These are phyloP conservation scores for Astatoreochromis straeleni DNA, from an alignment of 2,113 vertebrate genomes.

Conservation along the genomic window DNA sequence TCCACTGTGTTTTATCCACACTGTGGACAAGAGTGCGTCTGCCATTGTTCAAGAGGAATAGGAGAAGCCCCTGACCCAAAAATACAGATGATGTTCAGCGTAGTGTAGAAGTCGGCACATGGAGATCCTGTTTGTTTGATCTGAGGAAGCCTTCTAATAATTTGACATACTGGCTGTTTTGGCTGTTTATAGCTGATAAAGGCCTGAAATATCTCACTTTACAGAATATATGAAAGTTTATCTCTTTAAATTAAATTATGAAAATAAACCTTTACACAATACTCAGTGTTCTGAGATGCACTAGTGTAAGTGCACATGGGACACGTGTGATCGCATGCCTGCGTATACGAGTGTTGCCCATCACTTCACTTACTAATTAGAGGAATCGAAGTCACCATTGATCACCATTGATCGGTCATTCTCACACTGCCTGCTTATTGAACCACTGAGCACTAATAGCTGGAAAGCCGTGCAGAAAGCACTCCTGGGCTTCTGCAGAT, in stretches of 20 bases:
- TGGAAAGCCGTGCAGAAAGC: neutral
- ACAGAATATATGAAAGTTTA: neutral
- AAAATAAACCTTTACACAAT: neutral
- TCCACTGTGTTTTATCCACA: neutral
- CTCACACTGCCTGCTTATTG: conserved; percentile 50
- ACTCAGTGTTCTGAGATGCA: neutral
- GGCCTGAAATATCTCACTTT: neutral
- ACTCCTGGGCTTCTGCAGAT: neutral
- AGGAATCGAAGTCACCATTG: conserved; percentile 11
- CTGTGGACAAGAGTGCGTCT: neutral
- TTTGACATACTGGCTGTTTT: neutral
- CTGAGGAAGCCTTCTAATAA: accelerated
- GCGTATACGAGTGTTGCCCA: neutral
- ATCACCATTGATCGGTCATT: conserved; percentile 40
- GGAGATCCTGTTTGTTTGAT: neutral
- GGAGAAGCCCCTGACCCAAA: neutral
- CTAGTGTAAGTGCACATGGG: neutral
- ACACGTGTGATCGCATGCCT: conserved; percentile 12
- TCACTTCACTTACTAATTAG: neutral
- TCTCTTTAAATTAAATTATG: neutral
- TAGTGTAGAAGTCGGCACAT: neutral
- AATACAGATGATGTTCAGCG: neutral
- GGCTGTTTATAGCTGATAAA: neutral
- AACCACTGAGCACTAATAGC: conserved; percentile 25
- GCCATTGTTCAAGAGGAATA: neutral